phyloP scores from a whole-genome alignment of 2,797 vertebrate genomes.

The Orestias chungarensis region DNA sequence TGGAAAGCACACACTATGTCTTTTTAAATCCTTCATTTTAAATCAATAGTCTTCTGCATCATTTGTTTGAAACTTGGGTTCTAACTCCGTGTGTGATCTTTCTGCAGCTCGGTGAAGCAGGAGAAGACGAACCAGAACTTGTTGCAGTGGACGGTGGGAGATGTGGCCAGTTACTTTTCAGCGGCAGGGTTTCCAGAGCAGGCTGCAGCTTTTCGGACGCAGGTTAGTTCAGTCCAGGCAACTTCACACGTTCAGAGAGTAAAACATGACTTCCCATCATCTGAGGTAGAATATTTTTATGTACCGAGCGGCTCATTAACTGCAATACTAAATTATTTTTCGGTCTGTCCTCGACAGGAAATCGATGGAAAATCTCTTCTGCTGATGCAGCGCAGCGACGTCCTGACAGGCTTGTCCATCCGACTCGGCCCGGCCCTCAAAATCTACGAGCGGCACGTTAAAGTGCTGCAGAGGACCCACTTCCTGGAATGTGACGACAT shows the following conservation, averaged over 20 bases:
- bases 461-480: conserved; percentile 90
- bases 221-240: conserved; percentile 75
- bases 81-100: conserved; percentile 5
- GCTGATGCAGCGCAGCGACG: conserved; percentile 91
- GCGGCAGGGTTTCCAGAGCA: conserved; percentile 90
- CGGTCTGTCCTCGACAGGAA: conserved; percentile 74
- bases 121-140: conserved; percentile 84
- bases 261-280: neutral
- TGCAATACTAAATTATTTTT: neutral
- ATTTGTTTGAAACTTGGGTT: neutral
- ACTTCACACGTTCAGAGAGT: neutral
- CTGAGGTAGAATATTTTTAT: neutral
- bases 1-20: no score
- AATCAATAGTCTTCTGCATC: no score
- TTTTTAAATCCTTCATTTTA: no score
- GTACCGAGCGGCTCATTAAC: neutral
- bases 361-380: conserved; percentile 92
- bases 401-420: conserved; percentile 90
- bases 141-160: conserved; percentile 88
- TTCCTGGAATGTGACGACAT: conserved; percentile 87
- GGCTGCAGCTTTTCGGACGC: conserved; percentile 87
- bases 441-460: conserved; percentile 92
- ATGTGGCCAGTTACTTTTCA: conserved; percentile 90
- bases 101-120: conserved; percentile 74
- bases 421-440: conserved; percentile 92